Evolutionary conservation across 2,797 vertebrate genomes (phyloP).

Genomic region (Buphagus erythrorhynchus): DNA sequence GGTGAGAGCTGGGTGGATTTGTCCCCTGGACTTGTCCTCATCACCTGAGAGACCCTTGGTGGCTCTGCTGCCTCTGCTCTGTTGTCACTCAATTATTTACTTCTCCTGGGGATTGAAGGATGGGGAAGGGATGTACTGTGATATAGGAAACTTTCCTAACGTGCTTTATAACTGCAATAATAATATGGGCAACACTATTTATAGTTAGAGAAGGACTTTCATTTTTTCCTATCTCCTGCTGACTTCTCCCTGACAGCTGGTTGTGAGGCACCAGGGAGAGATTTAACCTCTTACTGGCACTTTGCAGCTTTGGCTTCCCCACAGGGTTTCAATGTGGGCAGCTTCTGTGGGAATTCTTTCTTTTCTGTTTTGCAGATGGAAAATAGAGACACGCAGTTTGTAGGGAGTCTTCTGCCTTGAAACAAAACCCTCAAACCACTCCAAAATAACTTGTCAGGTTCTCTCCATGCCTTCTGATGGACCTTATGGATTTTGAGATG

Average conservation of each 20-base stretch:
- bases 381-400: background rate
- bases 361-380: background rate
- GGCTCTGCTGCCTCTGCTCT: slow-evolving; percentile 37
- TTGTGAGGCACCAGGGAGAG: background rate
- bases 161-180: background rate
- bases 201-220: background rate
- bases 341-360: background rate
- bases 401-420: background rate
- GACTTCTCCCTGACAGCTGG: background rate
- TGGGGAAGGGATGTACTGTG: background rate
- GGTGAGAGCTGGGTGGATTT: background rate
- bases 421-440: background rate
- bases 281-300: background rate
- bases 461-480: background rate
- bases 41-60: background rate
- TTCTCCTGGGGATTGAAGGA: background rate
- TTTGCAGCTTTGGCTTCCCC: background rate
- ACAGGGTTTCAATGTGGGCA: background rate
- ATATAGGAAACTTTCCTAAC: background rate
- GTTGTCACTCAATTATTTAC: slow-evolving; percentile 25
- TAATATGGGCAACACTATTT: background rate
- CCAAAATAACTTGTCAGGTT: background rate
- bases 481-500: background rate
- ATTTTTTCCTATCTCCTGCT: background rate
- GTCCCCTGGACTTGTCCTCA: background rate